These are phyloP conservation scores for Apodemia mormo DNA, from an alignment of 2,888 invertebrate species.

Conservation along the genomic window DNA sequence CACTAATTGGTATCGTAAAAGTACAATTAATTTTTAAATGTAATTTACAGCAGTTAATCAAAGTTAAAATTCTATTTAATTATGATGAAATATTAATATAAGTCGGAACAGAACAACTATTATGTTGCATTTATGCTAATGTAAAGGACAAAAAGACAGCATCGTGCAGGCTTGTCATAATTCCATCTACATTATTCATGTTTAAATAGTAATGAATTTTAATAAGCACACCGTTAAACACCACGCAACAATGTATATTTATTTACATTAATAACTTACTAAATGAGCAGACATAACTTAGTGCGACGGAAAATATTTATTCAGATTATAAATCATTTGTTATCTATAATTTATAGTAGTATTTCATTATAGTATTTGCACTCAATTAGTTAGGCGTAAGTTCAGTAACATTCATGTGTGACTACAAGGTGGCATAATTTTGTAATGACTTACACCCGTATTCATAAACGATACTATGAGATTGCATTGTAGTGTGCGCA, in stretches of 20 bases:
- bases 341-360: slow-evolving; percentile 4
- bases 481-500: too few species aligned
- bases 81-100: not conserved
- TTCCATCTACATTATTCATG: slow-evolving; percentile 43
- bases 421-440: too few species aligned
- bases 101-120: slow-evolving; percentile 1
- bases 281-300: slow-evolving; percentile 20
- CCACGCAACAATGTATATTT: slow-evolving; percentile 28
- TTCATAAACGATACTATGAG: too few species aligned
- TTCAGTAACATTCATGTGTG: too few species aligned
- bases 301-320: slow-evolving; percentile 1
- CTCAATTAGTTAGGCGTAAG: not conserved
- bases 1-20: too few species aligned
- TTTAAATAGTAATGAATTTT: slow-evolving; percentile 46
- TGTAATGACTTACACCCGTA: too few species aligned
- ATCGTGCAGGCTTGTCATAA: slow-evolving; percentile 30
- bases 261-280: slow-evolving; percentile 24
- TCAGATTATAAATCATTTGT: not conserved
- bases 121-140: slow-evolving; percentile 29
- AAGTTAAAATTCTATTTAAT: not conserved
- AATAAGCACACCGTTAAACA: slow-evolving; percentile 34
- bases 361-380: not conserved
- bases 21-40: too few species aligned
- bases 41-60: too few species aligned
- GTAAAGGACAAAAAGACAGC: slow-evolving; percentile 25